Conservation (phyloP, 2,888 invertebrate genomes). For the Vesta saturnalis region DNA sequence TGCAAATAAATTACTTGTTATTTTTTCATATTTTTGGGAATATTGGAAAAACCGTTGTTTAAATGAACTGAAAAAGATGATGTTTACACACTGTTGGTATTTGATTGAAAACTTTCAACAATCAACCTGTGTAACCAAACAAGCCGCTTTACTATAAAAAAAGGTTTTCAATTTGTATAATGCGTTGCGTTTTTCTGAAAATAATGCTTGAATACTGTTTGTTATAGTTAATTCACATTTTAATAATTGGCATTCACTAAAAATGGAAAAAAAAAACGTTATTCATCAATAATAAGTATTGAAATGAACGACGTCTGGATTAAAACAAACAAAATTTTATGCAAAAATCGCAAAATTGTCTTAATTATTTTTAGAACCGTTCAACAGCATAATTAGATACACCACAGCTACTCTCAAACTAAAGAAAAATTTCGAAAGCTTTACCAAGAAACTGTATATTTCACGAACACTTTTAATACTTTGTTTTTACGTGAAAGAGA, state of each 20-base stretch:
- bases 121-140: constrained; percentile 1
- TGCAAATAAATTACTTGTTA: too few species aligned
- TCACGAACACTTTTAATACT: neutral
- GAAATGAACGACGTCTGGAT: neutral
- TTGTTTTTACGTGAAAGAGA: neutral
- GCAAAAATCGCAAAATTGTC: neutral
- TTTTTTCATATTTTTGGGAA: too few species aligned
- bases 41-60: too few species aligned
- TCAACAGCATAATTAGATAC: neutral
- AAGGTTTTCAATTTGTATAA: neutral
- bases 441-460: neutral
- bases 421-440: neutral
- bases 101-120: neutral
- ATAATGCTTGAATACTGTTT: too few species aligned
- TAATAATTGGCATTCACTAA: neutral
- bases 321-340: neutral
- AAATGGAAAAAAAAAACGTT: neutral
- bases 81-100: neutral
- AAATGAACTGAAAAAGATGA: neutral
- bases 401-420: neutral
- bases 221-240: neutral
- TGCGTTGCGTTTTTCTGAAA: too few species aligned
- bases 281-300: too few species aligned
- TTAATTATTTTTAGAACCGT: neutral
- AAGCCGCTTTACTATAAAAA: neutral